Evolutionary conservation across 2,888 invertebrate species (phyloP), one percentile per base, ranked within the genome.

Genomic region (Chalcis sispes): DNA sequence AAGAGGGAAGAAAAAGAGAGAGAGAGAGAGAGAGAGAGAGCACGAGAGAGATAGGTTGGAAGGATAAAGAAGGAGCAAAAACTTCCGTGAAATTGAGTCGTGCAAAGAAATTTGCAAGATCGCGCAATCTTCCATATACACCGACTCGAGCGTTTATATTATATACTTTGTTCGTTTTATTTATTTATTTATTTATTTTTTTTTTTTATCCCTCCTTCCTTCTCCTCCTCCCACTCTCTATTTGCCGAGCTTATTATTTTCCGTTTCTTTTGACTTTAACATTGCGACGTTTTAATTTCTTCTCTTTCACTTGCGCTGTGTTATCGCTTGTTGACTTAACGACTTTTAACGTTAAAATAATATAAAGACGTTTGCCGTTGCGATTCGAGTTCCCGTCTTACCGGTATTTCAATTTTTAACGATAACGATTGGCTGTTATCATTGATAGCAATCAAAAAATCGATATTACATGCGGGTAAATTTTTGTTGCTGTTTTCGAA

Each of bases 81-180:
- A 74, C 62, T 69, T 69, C 42, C 20, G 62, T 36, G 74, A 69
- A 69, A 74, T 69, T 69, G 74, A 74, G 80, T 81, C 79, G 80
- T 79, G 81, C 80, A 79, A 77, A 80, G 77, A 81, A 77, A 82
- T 80, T 81, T 80, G 80, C 79, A 77, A 80, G 82, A 79, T 70
- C 80, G 80, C 75, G 74, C 67, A 74, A 74, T 74, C 74, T 62
- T 54, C n/a, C n/a, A n/a, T 52, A 46, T 59, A 32, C 23, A 7
- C 25, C 67, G 42, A 7, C n/a, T 10, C 10, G 36, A 36, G 5
- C 50, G 50, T 50, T 20, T 50, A 20, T 20, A 10, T 32, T 1
- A 8, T 15, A 2, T 1, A 29, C 2, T n/a, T 56, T 8, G 13
- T 23, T 1, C 42, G 2, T 29, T 15, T 15, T 15, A 27, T 29